Evolutionary conservation across 30 jellyfish, hydroid and myxozoan species (phyloP).

Genomic region (Cassiopea xamachana): DNA sequence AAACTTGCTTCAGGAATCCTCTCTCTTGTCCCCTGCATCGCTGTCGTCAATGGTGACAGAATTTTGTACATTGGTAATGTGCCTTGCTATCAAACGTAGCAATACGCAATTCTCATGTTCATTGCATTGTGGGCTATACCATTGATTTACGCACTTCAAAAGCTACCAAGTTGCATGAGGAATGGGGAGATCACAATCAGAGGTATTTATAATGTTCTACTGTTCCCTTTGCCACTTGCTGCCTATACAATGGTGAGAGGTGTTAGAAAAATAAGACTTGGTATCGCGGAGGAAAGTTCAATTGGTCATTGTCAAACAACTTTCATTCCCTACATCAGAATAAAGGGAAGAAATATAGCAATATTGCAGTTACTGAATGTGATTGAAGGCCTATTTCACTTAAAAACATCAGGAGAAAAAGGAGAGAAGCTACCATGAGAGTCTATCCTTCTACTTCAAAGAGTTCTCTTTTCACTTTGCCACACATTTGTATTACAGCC

Average conservation of each 20-base stretch:
- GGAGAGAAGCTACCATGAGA: neutral
- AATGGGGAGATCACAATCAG: neutral
- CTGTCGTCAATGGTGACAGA: conserved; percentile 22
- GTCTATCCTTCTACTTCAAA: neutral
- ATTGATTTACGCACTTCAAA: conserved; percentile 2
- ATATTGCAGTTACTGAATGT: neutral
- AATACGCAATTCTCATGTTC: conserved; percentile 10
- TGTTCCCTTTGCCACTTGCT: conserved; percentile 22
- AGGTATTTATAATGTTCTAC: conserved; percentile 17
- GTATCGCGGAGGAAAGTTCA: too few relatives aligned
- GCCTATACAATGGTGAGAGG: neutral
- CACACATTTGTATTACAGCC: conserved; percentile 10
- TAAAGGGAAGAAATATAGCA: neutral
- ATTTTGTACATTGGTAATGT: conserved; percentile 13
- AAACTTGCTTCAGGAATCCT: conserved; percentile 8
- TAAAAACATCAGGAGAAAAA: neutral
- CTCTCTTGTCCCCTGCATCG: conserved; percentile 25
- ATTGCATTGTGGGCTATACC: conserved; percentile 32
- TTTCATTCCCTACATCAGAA: neutral
- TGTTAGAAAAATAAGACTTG: neutral
- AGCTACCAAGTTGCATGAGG: neutral
- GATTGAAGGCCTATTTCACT: neutral
- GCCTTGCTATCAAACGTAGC: conserved; percentile 37
- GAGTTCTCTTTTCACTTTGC: neutral
- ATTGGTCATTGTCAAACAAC: too few relatives aligned